Base-by-base conservation (phyloP, 1,140 invertebrate species). In the Leptinotarsa defecta region DNA sequence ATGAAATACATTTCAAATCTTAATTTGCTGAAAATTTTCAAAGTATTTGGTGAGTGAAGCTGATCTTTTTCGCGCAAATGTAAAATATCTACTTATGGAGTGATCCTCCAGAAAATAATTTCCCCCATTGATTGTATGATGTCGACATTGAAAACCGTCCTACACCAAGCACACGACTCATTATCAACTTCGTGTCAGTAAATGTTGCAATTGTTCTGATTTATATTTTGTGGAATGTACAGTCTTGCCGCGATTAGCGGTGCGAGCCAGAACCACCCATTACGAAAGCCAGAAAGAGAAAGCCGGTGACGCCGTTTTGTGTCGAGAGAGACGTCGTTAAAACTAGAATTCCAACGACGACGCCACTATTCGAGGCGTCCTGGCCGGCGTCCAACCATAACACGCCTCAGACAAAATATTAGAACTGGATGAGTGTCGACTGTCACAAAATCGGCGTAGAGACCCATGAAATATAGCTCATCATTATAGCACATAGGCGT, bases 321-420 rank as follows among this genome's bases (percentile, higher is more conserved):
- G 24, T n/a, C 65, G 74, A 75, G 43, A 49, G 62, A 52, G 73
- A 52, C 43, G 48, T n/a, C 27, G 22, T 63, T 34, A 73, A 65
- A 76, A 57, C 52, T 57, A 57, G 52, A 57, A 57, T 57, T 73
- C 65, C 75, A 74, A 76, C 74, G 77, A 67, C 71, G 71, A 63
- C 68, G 71, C 71, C 62, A 74, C 65, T 43, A 43, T 34, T 11
- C 22, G 15, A 68, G 77, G 75, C 78, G 76, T 79, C 74, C 64
- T 79, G 78, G 76, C 70, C 63, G 61, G 17, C 20, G 43, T 68
- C 78, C 78, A 79, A 79, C 75, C 63, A 79, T 77, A 79, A 79
- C 78, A 79, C 75, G 57, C 73, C 69, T 74, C 78, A 79, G 78
- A 79, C 78, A 77, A 79, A 79, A 79, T 79, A 79, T 79, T 76